Percentiles rank a stretch among this genome's conserved stretches.
These are phyloP conservation scores for Heliconius aoede DNA, from an alignment of 2,888 invertebrate genomes.

Conservation along the genomic window DNA sequence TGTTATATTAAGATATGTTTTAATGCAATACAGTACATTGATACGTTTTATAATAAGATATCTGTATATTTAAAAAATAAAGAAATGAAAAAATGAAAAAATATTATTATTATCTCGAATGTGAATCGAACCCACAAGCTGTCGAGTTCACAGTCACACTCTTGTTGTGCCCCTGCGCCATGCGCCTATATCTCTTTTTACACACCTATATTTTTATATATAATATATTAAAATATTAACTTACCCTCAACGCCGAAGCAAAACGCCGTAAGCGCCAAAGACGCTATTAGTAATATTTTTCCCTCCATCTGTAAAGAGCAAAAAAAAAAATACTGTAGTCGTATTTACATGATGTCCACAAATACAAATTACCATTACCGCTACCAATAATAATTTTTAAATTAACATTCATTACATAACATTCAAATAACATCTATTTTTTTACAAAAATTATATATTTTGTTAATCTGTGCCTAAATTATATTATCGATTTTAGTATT, in stretches of 20 bases:
- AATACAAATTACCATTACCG: neutral
- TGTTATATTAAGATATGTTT: too few relatives aligned
- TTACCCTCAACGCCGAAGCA: conserved; percentile 68
- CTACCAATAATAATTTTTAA: neutral
- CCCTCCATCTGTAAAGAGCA: conserved; percentile 69
- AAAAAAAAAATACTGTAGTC: conserved; percentile 30
- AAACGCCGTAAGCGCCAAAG: conserved; percentile 69
- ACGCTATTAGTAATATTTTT: conserved; percentile 66
- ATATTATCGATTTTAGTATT: neutral
- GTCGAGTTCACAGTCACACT: too few relatives aligned
- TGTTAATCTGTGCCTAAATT: neutral
- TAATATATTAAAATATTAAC: conserved; percentile 35
- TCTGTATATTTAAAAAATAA: neutral
- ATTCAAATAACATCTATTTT: neutral
- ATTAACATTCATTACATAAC: neutral
- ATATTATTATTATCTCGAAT: too few relatives aligned
- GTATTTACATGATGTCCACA: neutral
- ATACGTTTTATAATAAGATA: too few relatives aligned
- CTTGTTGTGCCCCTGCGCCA: too few relatives aligned
- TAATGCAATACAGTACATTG: too few relatives aligned
- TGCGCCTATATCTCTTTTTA: too few relatives aligned
- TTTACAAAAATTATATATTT: neutral
- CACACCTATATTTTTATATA: too few relatives aligned
- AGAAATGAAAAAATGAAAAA: neutral
- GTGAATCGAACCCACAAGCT: too few relatives aligned